Percentiles rank a stretch among this genome's conserved stretches.
These are phyloP conservation scores for Caenorhabditis zanzibari DNA, from an alignment of 2,888 invertebrate species.

Conservation along the genomic window DNA sequence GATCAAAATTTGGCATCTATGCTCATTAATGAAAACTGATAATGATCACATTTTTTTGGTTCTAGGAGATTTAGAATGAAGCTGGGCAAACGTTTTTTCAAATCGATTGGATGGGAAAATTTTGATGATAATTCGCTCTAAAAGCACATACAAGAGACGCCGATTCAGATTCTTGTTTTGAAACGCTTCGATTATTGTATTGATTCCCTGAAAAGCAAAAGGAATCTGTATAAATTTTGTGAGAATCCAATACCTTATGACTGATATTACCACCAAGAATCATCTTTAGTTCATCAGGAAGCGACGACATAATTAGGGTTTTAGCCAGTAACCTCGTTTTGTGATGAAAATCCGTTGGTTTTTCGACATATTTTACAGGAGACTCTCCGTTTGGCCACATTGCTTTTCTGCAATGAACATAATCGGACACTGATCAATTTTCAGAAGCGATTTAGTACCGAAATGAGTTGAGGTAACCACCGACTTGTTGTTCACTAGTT, in stretches of 20 bases:
- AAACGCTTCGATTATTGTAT: conserved; percentile 92
- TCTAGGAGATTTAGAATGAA: conserved; percentile 83
- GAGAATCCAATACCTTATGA: conserved; percentile 65
- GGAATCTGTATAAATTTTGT: conserved; percentile 82
- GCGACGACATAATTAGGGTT: conserved; percentile 90
- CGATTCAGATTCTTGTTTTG: conserved; percentile 92
- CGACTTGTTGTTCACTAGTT: conserved; percentile 92
- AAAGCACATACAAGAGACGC: conserved; percentile 90
- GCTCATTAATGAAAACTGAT: too few species aligned
- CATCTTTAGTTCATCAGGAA: conserved; percentile 93
- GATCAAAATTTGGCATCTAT: too few species aligned
- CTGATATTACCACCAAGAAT: conserved; percentile 89
- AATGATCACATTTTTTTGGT: conserved; percentile 65
- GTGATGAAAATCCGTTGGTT: conserved; percentile 85
- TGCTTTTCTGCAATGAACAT: conserved; percentile 85
- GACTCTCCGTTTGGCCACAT: conserved; percentile 87
- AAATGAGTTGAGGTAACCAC: conserved; percentile 91
- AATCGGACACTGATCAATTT: too few species aligned
- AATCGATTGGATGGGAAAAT: conserved; percentile 83
- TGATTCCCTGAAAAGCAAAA: conserved; percentile 87
- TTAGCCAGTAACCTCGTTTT: conserved; percentile 89
- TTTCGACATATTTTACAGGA: conserved; percentile 85
- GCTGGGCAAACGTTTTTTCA: conserved; percentile 80
- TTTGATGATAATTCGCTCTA: conserved; percentile 88
- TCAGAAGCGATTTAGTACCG: conserved; percentile 86